Evolutionary conservation across 2,888 invertebrate genomes (phyloP).

Genomic region (Nymphalis c-album): DNA sequence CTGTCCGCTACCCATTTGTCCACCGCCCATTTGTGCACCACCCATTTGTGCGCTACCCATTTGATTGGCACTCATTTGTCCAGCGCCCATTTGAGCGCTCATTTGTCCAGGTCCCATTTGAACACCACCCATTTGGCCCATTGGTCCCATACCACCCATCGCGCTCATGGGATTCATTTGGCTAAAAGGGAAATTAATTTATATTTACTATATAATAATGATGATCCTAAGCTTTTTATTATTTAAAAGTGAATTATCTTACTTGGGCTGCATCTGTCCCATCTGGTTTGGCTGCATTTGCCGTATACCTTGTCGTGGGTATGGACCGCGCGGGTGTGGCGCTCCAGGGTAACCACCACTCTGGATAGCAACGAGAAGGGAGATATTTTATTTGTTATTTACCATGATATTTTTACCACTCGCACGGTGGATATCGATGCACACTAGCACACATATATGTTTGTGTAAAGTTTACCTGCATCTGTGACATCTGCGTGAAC

Average conservation of each 20-base stretch:
- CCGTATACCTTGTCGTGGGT: conserved; percentile 71
- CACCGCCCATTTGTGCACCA: conserved; percentile 61
- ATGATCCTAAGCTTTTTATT: background rate
- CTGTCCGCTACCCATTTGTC: conserved; percentile 66
- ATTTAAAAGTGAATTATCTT: conserved; percentile 37
- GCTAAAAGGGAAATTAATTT: conserved; percentile 45
- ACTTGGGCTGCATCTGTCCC: conserved; percentile 74
- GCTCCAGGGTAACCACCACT: conserved; percentile 68
- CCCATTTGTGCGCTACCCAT: conserved; percentile 68
- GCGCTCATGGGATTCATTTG: conserved; percentile 77
- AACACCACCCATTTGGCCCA: conserved; percentile 59
- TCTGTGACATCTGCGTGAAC: conserved; percentile 76
- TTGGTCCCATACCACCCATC: conserved; percentile 74
- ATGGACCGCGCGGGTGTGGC: conserved; percentile 62
- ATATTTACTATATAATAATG: background rate
- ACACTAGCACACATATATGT: background rate
- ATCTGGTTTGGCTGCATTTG: conserved; percentile 77
- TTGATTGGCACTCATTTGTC: conserved; percentile 66
- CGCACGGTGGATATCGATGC: no score
- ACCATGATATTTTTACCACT: no score
- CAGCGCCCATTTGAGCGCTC: conserved; percentile 56
- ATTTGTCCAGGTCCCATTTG: conserved; percentile 67
- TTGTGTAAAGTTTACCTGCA: conserved; percentile 56
- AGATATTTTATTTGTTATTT: no score
- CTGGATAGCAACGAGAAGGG: conserved; percentile 37